Evolutionary conservation across 1,140 invertebrate genomes (phyloP).

Genomic region (Eupristina koningsbergeri): DNA sequence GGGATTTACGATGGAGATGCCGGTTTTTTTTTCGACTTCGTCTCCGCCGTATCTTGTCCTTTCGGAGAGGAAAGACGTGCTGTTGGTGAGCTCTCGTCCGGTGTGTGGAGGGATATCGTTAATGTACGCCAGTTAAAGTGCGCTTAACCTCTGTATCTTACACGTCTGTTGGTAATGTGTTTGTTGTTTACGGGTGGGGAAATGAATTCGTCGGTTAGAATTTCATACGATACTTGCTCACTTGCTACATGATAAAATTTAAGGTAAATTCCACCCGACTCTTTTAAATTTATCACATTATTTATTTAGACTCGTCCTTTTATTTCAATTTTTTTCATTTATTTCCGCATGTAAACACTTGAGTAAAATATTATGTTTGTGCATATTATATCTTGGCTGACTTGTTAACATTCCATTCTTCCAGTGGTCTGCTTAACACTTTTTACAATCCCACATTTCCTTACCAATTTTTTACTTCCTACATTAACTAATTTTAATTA

Average conservation of each 20-base stretch:
- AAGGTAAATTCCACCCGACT: background rate
- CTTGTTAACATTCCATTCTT: too few species aligned
- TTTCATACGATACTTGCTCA: background rate
- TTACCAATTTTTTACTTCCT: too few species aligned
- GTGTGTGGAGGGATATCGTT: background rate
- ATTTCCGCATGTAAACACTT: background rate
- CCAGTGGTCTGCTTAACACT: too few species aligned
- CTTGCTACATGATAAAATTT: background rate
- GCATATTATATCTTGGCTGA: background rate
- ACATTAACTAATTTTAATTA: too few species aligned
- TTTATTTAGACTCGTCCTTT: background rate
- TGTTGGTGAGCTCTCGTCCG: slow-evolving; percentile 1
- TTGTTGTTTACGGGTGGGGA: slow-evolving; percentile 24
- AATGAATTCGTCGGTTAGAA: slow-evolving; percentile 14
- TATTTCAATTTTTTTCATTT: background rate
- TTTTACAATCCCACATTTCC: background rate
- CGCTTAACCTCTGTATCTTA: slow-evolving; percentile 48
- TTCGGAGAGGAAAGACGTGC: slow-evolving; percentile 11
- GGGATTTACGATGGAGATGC: slow-evolving; percentile 40
- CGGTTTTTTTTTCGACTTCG: slow-evolving; percentile 39
- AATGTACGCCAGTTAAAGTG: slow-evolving; percentile 5
- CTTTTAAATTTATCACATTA: background rate
- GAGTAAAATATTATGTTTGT: background rate
- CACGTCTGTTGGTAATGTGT: background rate
- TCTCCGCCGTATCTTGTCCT: slow-evolving; percentile 20